A percentile compares a stretch with the other conserved stretches of the same genome.
phyloP scores from a whole-genome alignment of 2,113 vertebrate genomes.

The Prionailurus viverrinus region DNA sequence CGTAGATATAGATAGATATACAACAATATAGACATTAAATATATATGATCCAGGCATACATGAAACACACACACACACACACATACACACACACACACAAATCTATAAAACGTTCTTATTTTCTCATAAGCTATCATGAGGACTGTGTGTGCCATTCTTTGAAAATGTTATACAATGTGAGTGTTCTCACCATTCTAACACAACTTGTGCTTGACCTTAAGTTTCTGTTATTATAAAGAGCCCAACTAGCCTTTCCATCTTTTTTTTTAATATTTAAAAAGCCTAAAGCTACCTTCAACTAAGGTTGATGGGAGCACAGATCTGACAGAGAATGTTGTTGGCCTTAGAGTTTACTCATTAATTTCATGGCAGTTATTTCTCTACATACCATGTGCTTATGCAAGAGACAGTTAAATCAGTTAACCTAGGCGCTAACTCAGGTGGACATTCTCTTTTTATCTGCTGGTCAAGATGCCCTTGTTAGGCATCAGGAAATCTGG shows the following conservation, averaged over 20 bases:
- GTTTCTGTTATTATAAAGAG: neutral
- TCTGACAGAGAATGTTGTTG: neutral
- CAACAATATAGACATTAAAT: neutral
- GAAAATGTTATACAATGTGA: neutral
- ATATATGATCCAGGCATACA: neutral
- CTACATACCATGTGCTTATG: neutral
- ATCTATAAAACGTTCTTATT: neutral
- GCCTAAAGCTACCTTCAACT: neutral
- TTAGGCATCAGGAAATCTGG: neutral
- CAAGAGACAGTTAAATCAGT: neutral
- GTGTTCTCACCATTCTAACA: neutral
- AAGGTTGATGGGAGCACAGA: neutral
- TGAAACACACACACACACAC: neutral
- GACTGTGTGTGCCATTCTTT: neutral
- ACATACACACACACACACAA: too few relatives aligned
- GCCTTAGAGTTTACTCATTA: neutral
- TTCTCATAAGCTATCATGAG: neutral
- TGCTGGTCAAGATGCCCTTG: neutral
- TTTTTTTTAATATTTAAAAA: too few relatives aligned
- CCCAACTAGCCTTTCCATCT: neutral
- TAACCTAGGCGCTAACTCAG: neutral
- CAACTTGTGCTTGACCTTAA: neutral
- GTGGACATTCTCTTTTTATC: neutral
- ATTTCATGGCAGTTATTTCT: neutral
- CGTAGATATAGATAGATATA: neutral